Conservation (phyloP, 2,888 invertebrate genomes). For the Neuroscelio doddi region DNA sequence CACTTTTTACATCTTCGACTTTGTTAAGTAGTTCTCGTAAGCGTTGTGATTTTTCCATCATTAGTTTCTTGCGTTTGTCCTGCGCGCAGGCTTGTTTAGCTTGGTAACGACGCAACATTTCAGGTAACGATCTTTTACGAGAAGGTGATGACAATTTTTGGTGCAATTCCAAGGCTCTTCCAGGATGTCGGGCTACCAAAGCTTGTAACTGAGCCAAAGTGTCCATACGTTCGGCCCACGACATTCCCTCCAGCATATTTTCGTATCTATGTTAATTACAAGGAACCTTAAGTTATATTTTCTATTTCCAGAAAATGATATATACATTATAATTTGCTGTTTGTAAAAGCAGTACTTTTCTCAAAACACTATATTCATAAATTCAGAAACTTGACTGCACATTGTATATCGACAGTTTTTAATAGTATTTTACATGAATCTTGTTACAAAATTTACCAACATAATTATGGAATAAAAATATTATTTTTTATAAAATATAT, state of each 20-base stretch:
- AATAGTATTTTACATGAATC: no score
- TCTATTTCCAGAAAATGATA: no score
- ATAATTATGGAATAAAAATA: no score
- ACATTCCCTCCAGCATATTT: slow-evolving; percentile 76
- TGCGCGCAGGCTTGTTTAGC: slow-evolving; percentile 94
- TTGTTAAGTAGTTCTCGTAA: slow-evolving; percentile 89
- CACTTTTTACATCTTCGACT: slow-evolving; percentile 87
- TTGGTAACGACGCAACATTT: slow-evolving; percentile 82
- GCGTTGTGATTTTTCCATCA: slow-evolving; percentile 88
- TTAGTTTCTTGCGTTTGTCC: slow-evolving; percentile 85
- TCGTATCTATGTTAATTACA: slow-evolving; percentile 57
- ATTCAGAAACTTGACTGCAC: no score
- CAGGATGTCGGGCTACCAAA: slow-evolving; percentile 90
- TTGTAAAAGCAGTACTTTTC: no score
- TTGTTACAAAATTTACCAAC: no score
- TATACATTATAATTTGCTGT: no score
- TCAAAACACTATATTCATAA: no score
- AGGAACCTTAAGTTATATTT: no score
- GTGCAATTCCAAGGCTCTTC: slow-evolving; percentile 92
- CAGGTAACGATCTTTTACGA: slow-evolving; percentile 86
- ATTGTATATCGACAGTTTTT: no score
- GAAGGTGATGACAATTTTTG: slow-evolving; percentile 95
- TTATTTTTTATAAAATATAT: no score
- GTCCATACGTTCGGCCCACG: slow-evolving; percentile 90
- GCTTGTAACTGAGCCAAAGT: slow-evolving; percentile 85